Base-by-base conservation (phyloP, 2,888 invertebrate genomes). In the Ditylenchus weischeri region DNA sequence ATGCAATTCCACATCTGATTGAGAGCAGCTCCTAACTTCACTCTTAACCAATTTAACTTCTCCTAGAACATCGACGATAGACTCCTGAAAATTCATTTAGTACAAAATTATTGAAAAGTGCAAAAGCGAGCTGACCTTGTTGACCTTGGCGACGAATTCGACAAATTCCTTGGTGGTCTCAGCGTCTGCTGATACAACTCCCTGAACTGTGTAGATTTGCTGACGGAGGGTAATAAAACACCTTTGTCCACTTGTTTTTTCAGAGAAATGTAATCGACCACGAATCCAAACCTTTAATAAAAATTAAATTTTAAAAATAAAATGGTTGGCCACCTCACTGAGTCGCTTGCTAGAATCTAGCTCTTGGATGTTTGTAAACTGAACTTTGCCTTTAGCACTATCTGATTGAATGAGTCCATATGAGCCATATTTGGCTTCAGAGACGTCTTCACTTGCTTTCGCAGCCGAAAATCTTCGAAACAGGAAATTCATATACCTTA, bases 181-280 rank as follows among this genome's bases (percentile, higher is more conserved):
- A 13, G 23, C 63, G 78, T 88, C 90, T 3, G 93, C 90, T 64
- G 90, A 89, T 64, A 90, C 87, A 67, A 91, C 84, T 62, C 90
- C 87, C 66, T 98, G 98, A 0, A 96, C 89, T 0, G 93, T 93
- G 85, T 89, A 90, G 71, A 91, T 91, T 78, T 90, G 90, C 84
- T 95, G 92, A 43, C 98, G 88, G 1, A 99, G 84, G 58, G 96
- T 92, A 19, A 93, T 88, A 84, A 98, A 99, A 84, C 96, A 95
- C 84, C 94, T 95, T 85, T 95, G 98, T 69, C 95, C 94, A 86
- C 93, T 93, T 0, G 91, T 90, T 54, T 96, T 87, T 54, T 96
- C 87, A 23, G 91, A 90, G 0, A 92, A 92, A 82, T 96, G 95
- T 0, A 98, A 88, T 57, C 98, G 89, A 11, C 91, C 95, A 74